phyloP scores from a whole-genome alignment of 1,140 invertebrate genomes.

The Cryptotermes secundus region DNA sequence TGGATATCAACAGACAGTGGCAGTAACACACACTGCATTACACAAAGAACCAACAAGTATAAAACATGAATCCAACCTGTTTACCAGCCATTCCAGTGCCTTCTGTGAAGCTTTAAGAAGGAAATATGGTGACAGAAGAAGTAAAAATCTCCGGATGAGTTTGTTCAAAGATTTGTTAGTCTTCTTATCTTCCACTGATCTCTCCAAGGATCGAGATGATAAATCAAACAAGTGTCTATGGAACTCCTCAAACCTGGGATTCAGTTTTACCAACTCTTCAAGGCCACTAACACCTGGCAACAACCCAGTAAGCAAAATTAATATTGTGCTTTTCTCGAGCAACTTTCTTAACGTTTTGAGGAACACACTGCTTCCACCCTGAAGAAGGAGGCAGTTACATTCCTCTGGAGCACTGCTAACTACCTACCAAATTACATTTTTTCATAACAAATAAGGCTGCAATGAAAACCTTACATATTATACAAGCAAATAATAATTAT shows the following conservation, averaged over 20 bases:
- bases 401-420: no score
- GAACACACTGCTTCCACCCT: no score
- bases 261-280: conserved; percentile 73
- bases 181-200: conserved; percentile 71
- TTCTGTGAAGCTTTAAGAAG: conserved; percentile 80
- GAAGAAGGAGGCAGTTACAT: no score
- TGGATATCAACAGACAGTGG: no score
- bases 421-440: no score
- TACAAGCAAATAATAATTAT: no score
- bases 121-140: conserved; percentile 83
- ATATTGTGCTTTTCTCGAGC: no score
- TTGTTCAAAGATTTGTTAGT: conserved; percentile 75
- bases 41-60: no score
- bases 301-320: not conserved
- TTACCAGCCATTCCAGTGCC: conserved; percentile 90
- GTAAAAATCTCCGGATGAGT: conserved; percentile 77
- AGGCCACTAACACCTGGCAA: conserved; percentile 67
- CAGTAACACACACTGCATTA: no score
- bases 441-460: no score
- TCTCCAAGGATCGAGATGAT: conserved; percentile 71
- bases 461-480: no score
- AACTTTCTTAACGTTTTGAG: no score
- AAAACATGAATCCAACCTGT: conserved; percentile 51
- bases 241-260: conserved; percentile 71
- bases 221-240: conserved; percentile 74